Conservation (phyloP, 1,140 invertebrate species). For the Drosophila tristis region DNA sequence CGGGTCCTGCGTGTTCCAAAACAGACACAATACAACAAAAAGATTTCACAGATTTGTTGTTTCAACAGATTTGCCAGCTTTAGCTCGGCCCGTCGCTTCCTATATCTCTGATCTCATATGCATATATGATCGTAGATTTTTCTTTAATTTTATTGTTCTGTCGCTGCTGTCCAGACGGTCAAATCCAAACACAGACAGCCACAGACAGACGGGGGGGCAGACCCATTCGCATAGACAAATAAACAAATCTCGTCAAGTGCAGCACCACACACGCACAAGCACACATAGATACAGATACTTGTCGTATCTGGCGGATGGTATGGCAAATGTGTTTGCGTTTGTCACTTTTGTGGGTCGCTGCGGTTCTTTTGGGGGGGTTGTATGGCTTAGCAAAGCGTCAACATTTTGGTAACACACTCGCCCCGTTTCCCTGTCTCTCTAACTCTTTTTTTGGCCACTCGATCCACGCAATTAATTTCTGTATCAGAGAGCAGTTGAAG, state of each 20-base stretch:
- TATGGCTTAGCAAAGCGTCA: slow-evolving; percentile 70
- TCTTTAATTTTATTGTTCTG: slow-evolving; percentile 55
- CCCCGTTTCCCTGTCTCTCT: slow-evolving; percentile 14
- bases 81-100: slow-evolving; percentile 2
- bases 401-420: slow-evolving; percentile 75
- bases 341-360: slow-evolving; percentile 71
- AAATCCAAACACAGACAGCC: slow-evolving; percentile 78
- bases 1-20: slow-evolving; percentile 14
- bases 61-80: slow-evolving; percentile 52
- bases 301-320: slow-evolving; percentile 58
- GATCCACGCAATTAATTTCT: slow-evolving; percentile 82
- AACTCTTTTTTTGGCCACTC: slow-evolving; percentile 56
- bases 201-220: slow-evolving; percentile 58
- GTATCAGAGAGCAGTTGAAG: slow-evolving; percentile 68
- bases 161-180: slow-evolving; percentile 58
- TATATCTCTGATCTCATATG: slow-evolving; percentile 32
- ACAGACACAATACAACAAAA: slow-evolving; percentile 40
- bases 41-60: slow-evolving; percentile 60
- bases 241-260: slow-evolving; percentile 81
- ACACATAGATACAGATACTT: slow-evolving; percentile 23
- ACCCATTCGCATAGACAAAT: slow-evolving; percentile 74
- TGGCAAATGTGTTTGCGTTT: slow-evolving; percentile 79
- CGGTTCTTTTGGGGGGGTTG: slow-evolving; percentile 43
- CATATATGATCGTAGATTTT: slow-evolving; percentile 46
- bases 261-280: slow-evolving; percentile 18